Evolutionary conservation across 2,113 vertebrate genomes (phyloP).

Genomic region (Centropus bengalensis): DNA sequence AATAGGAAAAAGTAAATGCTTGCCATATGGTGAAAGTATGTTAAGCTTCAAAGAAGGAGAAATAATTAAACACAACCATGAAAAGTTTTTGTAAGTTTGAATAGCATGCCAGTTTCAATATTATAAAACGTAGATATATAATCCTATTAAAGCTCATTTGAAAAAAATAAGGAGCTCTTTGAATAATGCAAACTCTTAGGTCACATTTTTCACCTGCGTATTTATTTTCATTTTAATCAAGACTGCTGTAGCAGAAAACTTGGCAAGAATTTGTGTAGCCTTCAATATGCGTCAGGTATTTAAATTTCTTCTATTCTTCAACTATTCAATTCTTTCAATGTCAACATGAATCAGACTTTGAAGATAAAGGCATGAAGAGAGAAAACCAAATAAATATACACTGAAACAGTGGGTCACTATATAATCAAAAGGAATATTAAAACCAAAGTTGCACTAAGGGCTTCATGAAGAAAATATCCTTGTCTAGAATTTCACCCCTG

Average conservation of each 20-base stretch:
- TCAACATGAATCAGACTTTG: background rate
- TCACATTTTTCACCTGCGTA: background rate
- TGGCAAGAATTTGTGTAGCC: background rate
- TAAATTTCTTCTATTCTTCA: background rate
- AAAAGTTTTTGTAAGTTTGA: slow-evolving; percentile 33
- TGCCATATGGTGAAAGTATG: slow-evolving; percentile 68
- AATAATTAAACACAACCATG: slow-evolving; percentile 47
- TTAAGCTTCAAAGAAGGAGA: slow-evolving; percentile 54
- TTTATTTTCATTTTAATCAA: slow-evolving; percentile 24
- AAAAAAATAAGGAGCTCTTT: background rate
- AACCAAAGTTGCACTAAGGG: background rate
- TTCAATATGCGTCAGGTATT: background rate
- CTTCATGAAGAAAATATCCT: background rate
- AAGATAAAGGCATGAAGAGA: background rate
- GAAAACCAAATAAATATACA: background rate
- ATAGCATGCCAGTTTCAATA: slow-evolving; percentile 51
- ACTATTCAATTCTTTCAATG: background rate
- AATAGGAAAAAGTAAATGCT: slow-evolving; percentile 37
- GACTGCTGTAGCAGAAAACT: background rate
- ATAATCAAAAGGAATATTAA: background rate
- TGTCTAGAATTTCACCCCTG: background rate
- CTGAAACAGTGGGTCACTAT: background rate
- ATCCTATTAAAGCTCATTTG: slow-evolving; percentile 20
- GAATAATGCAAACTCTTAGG: background rate
- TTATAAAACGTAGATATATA: slow-evolving; percentile 20